Evolutionary conservation across 1,140 invertebrate genomes (phyloP), one percentile per base, ranked within the genome.

Genomic region (Drosophila saltans): DNA sequence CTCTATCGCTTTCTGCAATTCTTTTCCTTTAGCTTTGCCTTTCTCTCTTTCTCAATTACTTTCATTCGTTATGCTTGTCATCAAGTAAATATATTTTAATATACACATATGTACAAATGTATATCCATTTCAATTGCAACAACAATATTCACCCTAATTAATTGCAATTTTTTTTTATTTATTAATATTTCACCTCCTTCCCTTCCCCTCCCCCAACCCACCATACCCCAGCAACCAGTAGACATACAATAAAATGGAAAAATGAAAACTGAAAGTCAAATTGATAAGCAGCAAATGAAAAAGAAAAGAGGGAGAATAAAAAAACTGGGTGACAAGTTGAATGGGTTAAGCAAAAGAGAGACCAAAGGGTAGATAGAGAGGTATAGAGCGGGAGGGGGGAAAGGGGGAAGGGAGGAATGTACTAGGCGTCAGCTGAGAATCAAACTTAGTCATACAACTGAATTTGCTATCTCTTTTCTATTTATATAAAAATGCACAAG

Each of bases 261-360:
- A 66, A 66, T 59, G 61, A 26, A 66, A 74, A 60, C 62, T 73
- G 72, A 73, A 74, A 74, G 70, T 74, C 41, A 39, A 73, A 66
- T 60, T 73, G 72, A 74, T 74, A 74, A 74, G 62, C 62, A 30
- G 24, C 45, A 52, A 52, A 43, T 9, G 11, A 10, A 52, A 52
- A 10, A 8, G 26, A 52, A 24, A 48, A 26, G 10, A 21, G 24
- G 21, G 45, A 8, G 7, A 5, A 5, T 4, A 36, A 6, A 36
- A 52, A 48, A 76, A 76, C 68, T 63, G 64, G 73, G 65, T 77
- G 72, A 93, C 94, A 94, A 77, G 72, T 75, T 76, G 72, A 77
- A 91, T 93, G 91, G 82, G 91, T 72, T 74, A 66, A 24, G n/a
- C 40, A 16, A 28, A 55, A 43, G 45, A 26, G 36, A 56, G 65